Evolutionary conservation across 2,113 vertebrate genomes (phyloP).

Genomic region (Hymenochirus boettgeri): DNA sequence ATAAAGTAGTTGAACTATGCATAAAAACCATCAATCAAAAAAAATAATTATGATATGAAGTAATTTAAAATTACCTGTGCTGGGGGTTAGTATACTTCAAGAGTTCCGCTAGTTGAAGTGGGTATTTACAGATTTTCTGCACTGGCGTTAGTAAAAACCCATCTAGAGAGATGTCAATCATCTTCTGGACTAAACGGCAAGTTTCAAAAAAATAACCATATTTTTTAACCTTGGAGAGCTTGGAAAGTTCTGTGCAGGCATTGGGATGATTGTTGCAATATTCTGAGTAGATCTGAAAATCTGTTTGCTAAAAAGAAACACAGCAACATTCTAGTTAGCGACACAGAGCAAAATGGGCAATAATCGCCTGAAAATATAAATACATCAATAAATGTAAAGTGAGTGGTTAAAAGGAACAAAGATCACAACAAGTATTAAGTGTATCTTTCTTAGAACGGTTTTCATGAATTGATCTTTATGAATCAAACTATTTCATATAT

Average conservation of each 20-base stretch:
- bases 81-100: constrained; percentile 94
- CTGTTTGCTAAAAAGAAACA: constrained; percentile 72
- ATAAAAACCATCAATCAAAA: no score
- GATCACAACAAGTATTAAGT: no score
- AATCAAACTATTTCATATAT: no score
- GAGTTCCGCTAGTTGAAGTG: constrained; percentile 86
- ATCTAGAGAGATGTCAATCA: constrained; percentile 92
- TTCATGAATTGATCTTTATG: no score
- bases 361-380: no score
- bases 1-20: no score
- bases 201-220: constrained; percentile 95
- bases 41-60: no score
- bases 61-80: constrained; percentile 89
- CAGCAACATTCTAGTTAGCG: not conserved
- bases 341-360: no score
- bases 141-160: constrained; percentile 92
- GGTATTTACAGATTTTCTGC: constrained; percentile 98
- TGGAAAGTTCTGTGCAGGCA: constrained; percentile 84
- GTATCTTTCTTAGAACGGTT: no score
- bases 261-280: constrained; percentile 98
- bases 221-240: constrained; percentile 87
- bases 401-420: no score
- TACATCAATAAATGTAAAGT: no score
- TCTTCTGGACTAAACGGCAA: constrained; percentile 88
- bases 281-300: constrained; percentile 96